Evolutionary conservation across 2,888 invertebrate genomes (phyloP).

Genomic region (Hypomecis atomaria): DNA sequence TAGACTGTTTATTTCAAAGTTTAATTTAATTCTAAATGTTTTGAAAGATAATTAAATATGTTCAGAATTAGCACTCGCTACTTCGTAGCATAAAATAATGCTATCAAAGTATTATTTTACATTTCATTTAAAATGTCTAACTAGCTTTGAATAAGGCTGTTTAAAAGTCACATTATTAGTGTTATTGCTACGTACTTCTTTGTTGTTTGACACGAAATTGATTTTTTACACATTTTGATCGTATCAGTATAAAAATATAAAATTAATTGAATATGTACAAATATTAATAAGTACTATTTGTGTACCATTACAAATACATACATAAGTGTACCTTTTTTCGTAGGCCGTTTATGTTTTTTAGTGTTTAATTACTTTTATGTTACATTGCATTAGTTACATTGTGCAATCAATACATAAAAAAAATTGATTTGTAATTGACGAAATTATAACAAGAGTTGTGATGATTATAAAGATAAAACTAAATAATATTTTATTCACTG

Average conservation of each 20-base stretch:
- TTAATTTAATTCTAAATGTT: too few species aligned
- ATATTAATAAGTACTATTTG: conserved; percentile 28
- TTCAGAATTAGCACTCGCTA: neutral
- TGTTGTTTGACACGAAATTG: neutral
- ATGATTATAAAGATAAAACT: neutral
- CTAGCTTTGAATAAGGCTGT: conserved; percentile 8
- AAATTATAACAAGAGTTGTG: neutral
- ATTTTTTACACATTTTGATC: conserved; percentile 20
- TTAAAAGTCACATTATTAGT: neutral
- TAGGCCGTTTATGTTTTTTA: neutral
- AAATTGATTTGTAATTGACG: too few species aligned
- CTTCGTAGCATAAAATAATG: neutral
- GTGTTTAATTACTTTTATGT: too few species aligned
- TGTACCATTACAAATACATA: conserved; percentile 2
- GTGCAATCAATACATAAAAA: neutral
- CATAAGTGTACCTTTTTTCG: neutral
- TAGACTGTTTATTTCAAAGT: too few species aligned
- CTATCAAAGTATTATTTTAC: conserved; percentile 4
- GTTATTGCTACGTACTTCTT: conserved; percentile 1
- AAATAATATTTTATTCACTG: neutral
- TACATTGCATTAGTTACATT: neutral
- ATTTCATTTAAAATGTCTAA: neutral
- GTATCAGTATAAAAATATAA: conserved; percentile 36
- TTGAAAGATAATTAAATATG: neutral
- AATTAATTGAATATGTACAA: conserved; percentile 36